A percentile compares a stretch with the other conserved stretches of the same genome.
These are phyloP conservation scores for Lacerta agilis DNA, from an alignment of 2,797 vertebrate species.

Conservation along the genomic window DNA sequence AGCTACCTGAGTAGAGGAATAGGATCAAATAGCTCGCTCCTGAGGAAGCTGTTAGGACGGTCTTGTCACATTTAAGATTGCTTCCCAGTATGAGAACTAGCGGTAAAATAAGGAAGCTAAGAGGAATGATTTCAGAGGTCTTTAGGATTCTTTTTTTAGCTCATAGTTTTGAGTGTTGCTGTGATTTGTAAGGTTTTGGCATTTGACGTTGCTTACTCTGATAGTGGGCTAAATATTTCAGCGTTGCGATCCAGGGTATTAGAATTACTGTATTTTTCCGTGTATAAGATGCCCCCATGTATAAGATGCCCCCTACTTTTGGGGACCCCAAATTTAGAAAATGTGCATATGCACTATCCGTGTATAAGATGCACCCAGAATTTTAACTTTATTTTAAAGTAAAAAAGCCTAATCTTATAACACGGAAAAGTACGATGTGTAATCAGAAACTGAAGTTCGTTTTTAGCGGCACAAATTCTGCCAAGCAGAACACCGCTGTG, in stretches of 20 bases:
- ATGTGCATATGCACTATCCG: too few species aligned
- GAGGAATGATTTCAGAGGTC: not conserved
- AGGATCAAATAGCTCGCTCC: not conserved
- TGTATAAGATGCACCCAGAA: too few species aligned
- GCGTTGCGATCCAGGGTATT: not conserved
- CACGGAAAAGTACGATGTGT: constrained; percentile 14
- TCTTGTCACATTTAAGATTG: not conserved
- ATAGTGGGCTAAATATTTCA: constrained; percentile 2
- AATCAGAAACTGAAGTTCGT: constrained; percentile 13
- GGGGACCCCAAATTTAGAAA: too few species aligned
- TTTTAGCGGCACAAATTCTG: constrained; percentile 22
- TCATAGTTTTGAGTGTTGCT: not conserved
- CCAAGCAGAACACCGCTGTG: constrained; percentile 24
- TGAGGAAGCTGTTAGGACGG: not conserved
- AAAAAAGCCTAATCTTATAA: too few species aligned
- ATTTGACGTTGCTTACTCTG: not conserved
- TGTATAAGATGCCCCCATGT: too few species aligned
- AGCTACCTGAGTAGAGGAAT: not conserved
- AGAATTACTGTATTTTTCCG: not conserved
- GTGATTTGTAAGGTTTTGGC: constrained; percentile 2
- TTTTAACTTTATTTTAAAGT: too few species aligned
- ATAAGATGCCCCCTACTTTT: too few species aligned
- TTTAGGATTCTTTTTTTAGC: not conserved
- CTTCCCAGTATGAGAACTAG: not conserved
- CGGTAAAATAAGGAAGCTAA: not conserved